These are phyloP conservation scores for Pheosia tremula DNA, from an alignment of 2,888 invertebrate genomes.

Conservation along the genomic window DNA sequence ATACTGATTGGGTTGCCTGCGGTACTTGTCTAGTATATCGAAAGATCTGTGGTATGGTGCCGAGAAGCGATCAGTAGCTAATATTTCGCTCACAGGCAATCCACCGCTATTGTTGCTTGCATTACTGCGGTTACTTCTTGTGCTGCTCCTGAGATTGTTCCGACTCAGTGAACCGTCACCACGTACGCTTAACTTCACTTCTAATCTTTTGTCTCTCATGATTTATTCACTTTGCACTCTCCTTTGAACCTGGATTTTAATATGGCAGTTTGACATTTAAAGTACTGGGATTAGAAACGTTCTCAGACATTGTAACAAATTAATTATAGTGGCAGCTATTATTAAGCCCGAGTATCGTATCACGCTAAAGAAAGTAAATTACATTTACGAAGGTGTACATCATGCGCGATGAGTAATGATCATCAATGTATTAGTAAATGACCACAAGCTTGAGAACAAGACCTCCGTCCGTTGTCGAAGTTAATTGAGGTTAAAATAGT, in stretches of 20 bases:
- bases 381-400: constrained; percentile 57
- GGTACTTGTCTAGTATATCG: constrained; percentile 70
- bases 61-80: constrained; percentile 71
- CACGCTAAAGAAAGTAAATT: constrained; percentile 69
- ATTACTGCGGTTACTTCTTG: constrained; percentile 71
- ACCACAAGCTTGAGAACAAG: constrained; percentile 67
- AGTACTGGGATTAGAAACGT: constrained; percentile 46
- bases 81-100: constrained; percentile 74
- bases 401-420: constrained; percentile 70
- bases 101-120: constrained; percentile 60
- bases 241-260: constrained; percentile 29
- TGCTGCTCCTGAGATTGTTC: constrained; percentile 70
- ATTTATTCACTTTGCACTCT: constrained; percentile 42
- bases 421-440: constrained; percentile 67
- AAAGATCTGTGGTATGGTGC: constrained; percentile 72
- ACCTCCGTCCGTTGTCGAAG: constrained; percentile 58
- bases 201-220: constrained; percentile 79
- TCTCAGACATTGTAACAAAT: constrained; percentile 49
- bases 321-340: constrained; percentile 54
- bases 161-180: constrained; percentile 76
- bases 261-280: constrained; percentile 46
- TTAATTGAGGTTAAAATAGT: constrained; percentile 74
- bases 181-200: constrained; percentile 77
- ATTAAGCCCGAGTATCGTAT: constrained; percentile 55
- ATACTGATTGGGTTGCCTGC: constrained; percentile 63